phyloP scores from a whole-genome alignment of 2,797 vertebrate species.

The Etheostoma nigrum region DNA sequence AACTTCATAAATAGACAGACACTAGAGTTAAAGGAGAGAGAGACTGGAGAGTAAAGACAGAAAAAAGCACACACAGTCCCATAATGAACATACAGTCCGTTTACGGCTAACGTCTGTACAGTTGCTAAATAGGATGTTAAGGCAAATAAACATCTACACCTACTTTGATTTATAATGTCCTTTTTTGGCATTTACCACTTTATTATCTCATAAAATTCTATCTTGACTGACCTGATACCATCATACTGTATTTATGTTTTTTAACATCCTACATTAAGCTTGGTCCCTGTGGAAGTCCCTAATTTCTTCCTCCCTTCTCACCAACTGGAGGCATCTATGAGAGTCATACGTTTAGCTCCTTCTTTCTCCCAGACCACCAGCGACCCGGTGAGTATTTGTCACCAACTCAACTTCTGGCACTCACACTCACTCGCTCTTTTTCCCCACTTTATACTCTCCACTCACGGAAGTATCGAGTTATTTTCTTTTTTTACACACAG shows the following conservation, averaged over 20 bases:
- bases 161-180: background rate
- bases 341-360: conserved; percentile 86
- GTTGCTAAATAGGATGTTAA: background rate
- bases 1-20: background rate
- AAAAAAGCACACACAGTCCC: background rate
- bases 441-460: background rate
- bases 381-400: conserved; percentile 81
- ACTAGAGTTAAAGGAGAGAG: too few relatives aligned
- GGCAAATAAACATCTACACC: background rate
- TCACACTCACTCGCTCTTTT: background rate
- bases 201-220: background rate
- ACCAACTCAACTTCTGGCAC: background rate
- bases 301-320: conserved; percentile 95
- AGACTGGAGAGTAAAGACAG: too few relatives aligned
- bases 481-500: background rate
- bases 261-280: conserved; percentile 86
- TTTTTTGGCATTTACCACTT: background rate
- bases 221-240: background rate
- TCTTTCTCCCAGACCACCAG: conserved; percentile 69
- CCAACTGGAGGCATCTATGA: conserved; percentile 93
- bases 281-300: conserved; percentile 83
- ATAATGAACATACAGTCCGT: background rate
- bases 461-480: background rate
- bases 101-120: background rate
- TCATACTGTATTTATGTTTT: conserved; percentile 39